Base-by-base conservation (phyloP, 1,140 invertebrate genomes). In the Leptestheria dahalacensis region DNA sequence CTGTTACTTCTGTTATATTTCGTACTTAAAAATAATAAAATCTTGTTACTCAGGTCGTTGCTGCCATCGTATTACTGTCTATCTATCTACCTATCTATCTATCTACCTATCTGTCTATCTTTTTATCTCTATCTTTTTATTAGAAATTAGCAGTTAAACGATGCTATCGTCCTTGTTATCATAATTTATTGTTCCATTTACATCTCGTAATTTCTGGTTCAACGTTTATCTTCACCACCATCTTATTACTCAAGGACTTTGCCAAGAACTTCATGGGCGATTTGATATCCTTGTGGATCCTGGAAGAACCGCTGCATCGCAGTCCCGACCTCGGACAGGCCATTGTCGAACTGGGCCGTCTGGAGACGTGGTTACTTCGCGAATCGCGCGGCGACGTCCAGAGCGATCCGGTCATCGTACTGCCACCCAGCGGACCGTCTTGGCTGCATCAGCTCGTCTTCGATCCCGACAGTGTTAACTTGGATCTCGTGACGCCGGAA, bases 361-460 rank as follows among this genome's bases (percentile, higher is more conserved):
- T 79, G 12, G 82, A 83, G 67, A 82, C 80, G 0, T 76, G 76
- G 62, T 70, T 78, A 23, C 69, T 82, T 26, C 74, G 77, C 2
- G 60, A 75, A 29, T 72, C 72, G 51, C 72, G 75, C 56, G 76
- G 73, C 64, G 75, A 77, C 66, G 15, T 15, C 53, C 2, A 29
- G 26, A 10, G n/a, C 50, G 4, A 41, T 55, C 25, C 26, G 20
- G 28, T 20, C 23, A 10, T 29, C 26, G 28, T 29, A 6, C 72
- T 82, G 25, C 79, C 80, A 2, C 75, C 76, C 61, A 78, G 78
- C 64, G 73, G 77, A 48, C 79, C 80, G n/a, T 81, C 80, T 1
- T 77, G 78, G 2, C 70, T 83, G 11, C 80, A 81, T 63, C 76
- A 78, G 65, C 72, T 83, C 20, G 66, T 82, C 33, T 75, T 75